Base-by-base conservation (phyloP, 2,888 invertebrate species). In the Euzophera pinguis region DNA sequence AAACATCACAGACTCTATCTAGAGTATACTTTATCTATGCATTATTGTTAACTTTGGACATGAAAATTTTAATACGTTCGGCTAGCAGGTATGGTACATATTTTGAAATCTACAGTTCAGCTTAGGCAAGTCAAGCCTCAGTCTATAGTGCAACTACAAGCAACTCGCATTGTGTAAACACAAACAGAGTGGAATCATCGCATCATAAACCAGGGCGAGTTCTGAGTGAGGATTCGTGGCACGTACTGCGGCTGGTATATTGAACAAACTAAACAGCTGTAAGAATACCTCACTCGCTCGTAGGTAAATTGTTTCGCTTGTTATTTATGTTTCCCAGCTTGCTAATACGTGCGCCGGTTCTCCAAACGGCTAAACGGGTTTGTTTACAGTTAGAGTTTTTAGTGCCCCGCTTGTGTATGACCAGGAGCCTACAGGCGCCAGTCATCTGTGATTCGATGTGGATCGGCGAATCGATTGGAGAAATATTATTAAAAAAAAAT, bases 181-280 rank as follows among this genome's bases (percentile, higher is more conserved):
- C 71, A 76, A 72, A 76, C 77, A 74, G 71, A 69, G 69, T 75
- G 75, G 74, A 75, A 73, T 80, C 76, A 75, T 75, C 76, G 78
- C 74, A 75, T 81, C 77, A 76, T 81, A 81, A 80, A 77, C 65
- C 72, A 70, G 63, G 65, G 59, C 52, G 55, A 54, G 58, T 50
- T 62, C 56, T 43, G 55, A 55, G 68, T 58, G 52, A 32, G 63
- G 72, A 87, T 87, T 85, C 87, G 62, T 57, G 65, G 74, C 87
- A 88, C 87, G 86, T 86, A 62, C 65, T 57, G 62, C 64, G 69
- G 67, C 70, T 77, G 78, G 84, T 83, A 76, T 84, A 85, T 84
- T 82, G 83, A 85, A 84, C 85, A 81, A 84, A 85, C 85, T 84
- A 84, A 85, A 87, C 87, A 82, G 84, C 76, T 86, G 85, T 86